Evolutionary conservation across 2,888 invertebrate species (phyloP).

Genomic region (Synanthedon myopaeformis): DNA sequence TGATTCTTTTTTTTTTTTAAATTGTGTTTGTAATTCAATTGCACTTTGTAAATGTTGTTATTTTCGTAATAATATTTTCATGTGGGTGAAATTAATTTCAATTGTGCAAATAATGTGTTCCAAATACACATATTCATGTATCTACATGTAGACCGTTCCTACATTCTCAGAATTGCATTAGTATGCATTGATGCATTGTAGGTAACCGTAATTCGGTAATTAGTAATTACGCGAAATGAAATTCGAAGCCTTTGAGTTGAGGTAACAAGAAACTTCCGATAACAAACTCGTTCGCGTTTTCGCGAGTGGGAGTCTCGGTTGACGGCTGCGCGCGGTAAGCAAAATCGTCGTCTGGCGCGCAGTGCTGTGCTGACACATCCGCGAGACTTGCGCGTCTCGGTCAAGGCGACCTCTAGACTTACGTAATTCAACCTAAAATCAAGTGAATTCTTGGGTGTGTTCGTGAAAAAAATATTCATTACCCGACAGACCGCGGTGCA

Average conservation of each 20-base stretch:
- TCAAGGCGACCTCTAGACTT: constrained; percentile 65
- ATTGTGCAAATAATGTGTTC: no score
- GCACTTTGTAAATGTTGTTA: no score
- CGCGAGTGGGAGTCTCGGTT: constrained; percentile 55
- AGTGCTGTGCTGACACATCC: constrained; percentile 64
- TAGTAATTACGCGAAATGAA: constrained; percentile 17
- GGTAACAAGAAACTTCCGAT: constrained; percentile 64
- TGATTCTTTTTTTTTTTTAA: no score
- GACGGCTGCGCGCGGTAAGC: constrained; percentile 44
- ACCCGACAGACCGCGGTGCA: constrained; percentile 37
- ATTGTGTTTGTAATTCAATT: no score
- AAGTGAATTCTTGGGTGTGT: constrained; percentile 60
- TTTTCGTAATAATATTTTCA: no score
- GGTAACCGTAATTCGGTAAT: constrained; percentile 42
- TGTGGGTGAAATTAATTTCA: no score
- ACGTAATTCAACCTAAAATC: constrained; percentile 61
- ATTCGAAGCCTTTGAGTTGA: constrained; percentile 43
- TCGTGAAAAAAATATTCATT: constrained; percentile 38
- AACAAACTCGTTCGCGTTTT: constrained; percentile 44
- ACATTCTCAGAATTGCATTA: constrained; percentile 36
- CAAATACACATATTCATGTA: no score
- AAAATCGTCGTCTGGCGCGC: constrained; percentile 48
- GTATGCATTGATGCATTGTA: constrained; percentile 16
- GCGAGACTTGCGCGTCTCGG: constrained; percentile 65
- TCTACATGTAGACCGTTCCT: no score